Base-by-base conservation (phyloP, 2,113 vertebrate genomes). In the Callocephalon fimbriatum region DNA sequence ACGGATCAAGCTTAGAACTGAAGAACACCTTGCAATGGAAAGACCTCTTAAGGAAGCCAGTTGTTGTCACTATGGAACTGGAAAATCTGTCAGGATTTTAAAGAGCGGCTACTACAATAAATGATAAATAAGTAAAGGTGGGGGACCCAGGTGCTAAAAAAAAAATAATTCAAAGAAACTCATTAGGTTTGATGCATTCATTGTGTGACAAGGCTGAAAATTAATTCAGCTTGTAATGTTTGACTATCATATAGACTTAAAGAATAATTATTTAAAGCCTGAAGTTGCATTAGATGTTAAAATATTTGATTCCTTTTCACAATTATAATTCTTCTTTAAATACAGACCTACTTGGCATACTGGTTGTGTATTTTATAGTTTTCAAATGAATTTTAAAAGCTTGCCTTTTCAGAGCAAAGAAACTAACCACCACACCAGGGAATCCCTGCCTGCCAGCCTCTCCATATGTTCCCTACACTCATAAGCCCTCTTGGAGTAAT, bases 341-440 rank as follows among this genome's bases (percentile, higher is more conserved):
- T 92, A 96, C 96, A 96, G 88, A 96, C 71, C 90, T 85, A 65
- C 63, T 96, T 95, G 86, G 83, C 85, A 78, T 73, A 88, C 71
- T 87, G 32, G 61, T 93, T 97, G 77, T 86, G 72, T 93, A 53
- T 94, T 97, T 95, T 97, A 95, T 96, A 80, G 87, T 81, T 96
- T 97, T 92, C 83, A 95, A 97, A 97, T 93, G 91, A 96, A 97
- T 98, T 95, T 97, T 95, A 97, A 98, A 96, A 96, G 65, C 97
- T 97, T 87, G 71, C 82, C 93, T 95, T 94, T 95, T 97, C 74
- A 88, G 95, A 93, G 83, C 51, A 96, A 95, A 96, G 93, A 86
- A 87, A 95, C 93, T 95, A 95, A 79, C 94, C 85, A 81, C 86
- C 91, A 96, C 97, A 97, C 94, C 70, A 93, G 95, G 98, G 97